These are phyloP conservation scores for Harpagoxenus sublaevis DNA, from an alignment of 2,888 invertebrate species.

Conservation along the genomic window DNA sequence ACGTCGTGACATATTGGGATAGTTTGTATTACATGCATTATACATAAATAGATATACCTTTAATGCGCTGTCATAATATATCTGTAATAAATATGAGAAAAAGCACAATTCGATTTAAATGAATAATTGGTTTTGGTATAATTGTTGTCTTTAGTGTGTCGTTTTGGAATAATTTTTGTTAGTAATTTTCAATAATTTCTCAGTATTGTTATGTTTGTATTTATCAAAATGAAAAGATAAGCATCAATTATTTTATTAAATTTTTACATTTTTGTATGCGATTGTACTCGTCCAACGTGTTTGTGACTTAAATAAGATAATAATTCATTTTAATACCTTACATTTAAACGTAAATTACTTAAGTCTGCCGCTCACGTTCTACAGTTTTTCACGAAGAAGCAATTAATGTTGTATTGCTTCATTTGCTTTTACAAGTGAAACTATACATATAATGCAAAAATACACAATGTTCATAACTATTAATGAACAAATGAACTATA, in stretches of 20 bases:
- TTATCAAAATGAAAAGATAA: neutral
- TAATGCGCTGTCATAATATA: constrained; percentile 48
- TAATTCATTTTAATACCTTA: constrained; percentile 18
- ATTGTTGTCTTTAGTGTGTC: neutral
- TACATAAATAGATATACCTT: constrained; percentile 39
- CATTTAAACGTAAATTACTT: constrained; percentile 3
- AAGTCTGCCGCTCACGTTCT: neutral
- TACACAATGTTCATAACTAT: neutral
- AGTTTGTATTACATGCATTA: constrained; percentile 49
- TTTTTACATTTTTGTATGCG: neutral
- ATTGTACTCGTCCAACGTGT: constrained; percentile 43
- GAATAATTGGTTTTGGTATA: neutral
- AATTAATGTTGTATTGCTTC: neutral
- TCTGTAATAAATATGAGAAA: constrained; percentile 48
- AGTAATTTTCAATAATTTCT: neutral
- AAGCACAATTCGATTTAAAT: constrained; percentile 30
- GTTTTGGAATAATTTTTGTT: constrained; percentile 21
- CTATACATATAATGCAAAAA: constrained; percentile 10
- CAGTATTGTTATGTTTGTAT: neutral
- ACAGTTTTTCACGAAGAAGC: constrained; percentile 7
- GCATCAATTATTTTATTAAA: neutral
- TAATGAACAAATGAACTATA: neutral
- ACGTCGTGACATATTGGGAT: constrained; percentile 43
- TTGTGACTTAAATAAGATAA: constrained; percentile 39
- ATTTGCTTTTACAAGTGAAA: neutral